Base-by-base conservation (phyloP, 2,797 vertebrate species). In the Erithacus rubecula region DNA sequence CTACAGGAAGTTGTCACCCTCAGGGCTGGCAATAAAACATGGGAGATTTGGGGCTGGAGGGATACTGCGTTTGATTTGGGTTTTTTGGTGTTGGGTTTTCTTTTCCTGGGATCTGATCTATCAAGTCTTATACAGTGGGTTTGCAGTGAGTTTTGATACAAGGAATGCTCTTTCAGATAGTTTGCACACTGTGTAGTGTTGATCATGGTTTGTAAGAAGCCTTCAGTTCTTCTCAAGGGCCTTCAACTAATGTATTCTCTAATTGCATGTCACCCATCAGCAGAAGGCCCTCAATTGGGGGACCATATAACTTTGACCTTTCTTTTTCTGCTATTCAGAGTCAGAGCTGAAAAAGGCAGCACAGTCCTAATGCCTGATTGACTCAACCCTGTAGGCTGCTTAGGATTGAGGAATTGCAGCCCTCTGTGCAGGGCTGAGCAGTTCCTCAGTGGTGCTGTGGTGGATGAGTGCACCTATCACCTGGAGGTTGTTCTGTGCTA, bases 31-130 rank as follows among this genome's bases (percentile, higher is more conserved):
- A 79, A 32, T 39, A 64, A 56, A 84, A 74, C 1, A 1, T 22
- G 23, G 5, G 3, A 15, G 6, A 11, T 6, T n/a, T 37, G 9
- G 8, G 4, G 11, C 2, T 3, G 11, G 9, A 3, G 23, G 4
- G 3, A 1, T 16, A 8, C 23, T 8, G 20, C 46, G 27, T 44
- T 75, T 58, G 12, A 9, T 5, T 71, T 39, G 15, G 6, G 0
- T 15, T 53, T 83, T 47, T 67, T 60, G 18, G 12, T 20, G 5
- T n/a, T 26, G 39, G 26, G 6, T 51, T 18, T 82, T 62, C 22
- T 68, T 51, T 43, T 67, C 9, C 29, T 69, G 60, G 19, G 26
- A 69, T 68, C 21, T 64, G 30, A 91, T 12, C 32, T 58, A 6
- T 59, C 2, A 60, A 55, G 44, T 68, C 29, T 74, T 36, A 56